These are phyloP conservation scores for Dasyornis broadbenti DNA, from an alignment of 2,113 vertebrate genomes.

Conservation along the genomic window DNA sequence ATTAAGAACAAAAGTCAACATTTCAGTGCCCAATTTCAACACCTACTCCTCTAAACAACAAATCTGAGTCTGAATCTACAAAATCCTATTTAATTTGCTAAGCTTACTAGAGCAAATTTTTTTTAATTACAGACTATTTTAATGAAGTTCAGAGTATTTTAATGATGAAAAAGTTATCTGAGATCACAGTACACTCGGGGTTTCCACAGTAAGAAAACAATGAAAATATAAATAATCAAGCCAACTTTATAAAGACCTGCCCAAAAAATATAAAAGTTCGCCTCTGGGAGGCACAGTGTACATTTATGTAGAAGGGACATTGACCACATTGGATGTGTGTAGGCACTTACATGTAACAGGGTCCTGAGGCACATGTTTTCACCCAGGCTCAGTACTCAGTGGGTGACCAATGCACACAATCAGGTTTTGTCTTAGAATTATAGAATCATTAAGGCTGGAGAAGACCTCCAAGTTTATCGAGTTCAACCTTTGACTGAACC, in stretches of 20 bases:
- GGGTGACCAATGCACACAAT: not conserved
- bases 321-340: rapidly evolving
- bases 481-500: not conserved
- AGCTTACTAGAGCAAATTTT: not conserved
- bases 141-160: not conserved
- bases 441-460: not conserved
- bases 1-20: not conserved
- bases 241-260: not conserved
- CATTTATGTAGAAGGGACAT: not conserved
- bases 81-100: not conserved
- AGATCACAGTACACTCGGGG: not conserved
- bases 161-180: not conserved
- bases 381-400: not conserved
- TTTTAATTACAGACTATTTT: not conserved
- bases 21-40: not conserved
- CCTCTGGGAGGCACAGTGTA: not conserved
- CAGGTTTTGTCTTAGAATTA: not conserved
- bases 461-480: not conserved
- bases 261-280: not conserved
- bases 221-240: not conserved
- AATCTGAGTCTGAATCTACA: not conserved
- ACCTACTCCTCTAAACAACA: not conserved
- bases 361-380: not conserved
- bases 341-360: not conserved
- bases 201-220: not conserved